Percentiles rank a stretch among this genome's conserved stretches.
Evolutionary conservation across 2,888 invertebrate genomes (phyloP).

Genomic region (Euplexia lucipara): DNA sequence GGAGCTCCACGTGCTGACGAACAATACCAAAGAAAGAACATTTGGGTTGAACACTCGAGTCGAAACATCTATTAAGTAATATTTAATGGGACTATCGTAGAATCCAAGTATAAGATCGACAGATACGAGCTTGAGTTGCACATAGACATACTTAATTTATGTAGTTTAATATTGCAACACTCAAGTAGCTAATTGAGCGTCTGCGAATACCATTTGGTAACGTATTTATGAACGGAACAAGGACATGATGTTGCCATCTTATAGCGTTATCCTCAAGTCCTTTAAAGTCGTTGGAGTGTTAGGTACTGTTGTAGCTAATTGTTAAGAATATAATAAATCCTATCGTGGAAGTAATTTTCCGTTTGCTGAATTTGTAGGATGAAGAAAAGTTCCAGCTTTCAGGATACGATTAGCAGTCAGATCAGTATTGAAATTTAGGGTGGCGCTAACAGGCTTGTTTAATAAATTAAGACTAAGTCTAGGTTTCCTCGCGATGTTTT

Average conservation of each 20-base stretch:
- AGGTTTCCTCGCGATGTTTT: too few relatives aligned
- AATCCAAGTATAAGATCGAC: background rate
- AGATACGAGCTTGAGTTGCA: constrained; percentile 6
- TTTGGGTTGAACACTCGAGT: too few relatives aligned
- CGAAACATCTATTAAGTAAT: background rate
- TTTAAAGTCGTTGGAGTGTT: background rate
- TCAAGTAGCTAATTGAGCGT: background rate
- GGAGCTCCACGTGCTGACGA: too few relatives aligned
- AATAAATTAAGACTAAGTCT: too few relatives aligned
- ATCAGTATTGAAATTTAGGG: too few relatives aligned
- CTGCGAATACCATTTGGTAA: constrained; percentile 14
- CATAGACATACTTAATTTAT: constrained; percentile 3
- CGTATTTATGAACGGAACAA: constrained; percentile 21
- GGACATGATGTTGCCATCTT: constrained; percentile 11
- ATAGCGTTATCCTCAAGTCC: background rate
- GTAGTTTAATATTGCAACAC: constrained; percentile 26
- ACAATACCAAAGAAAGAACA: too few relatives aligned
- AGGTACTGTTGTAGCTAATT: background rate
- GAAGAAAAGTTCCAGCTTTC: too few relatives aligned
- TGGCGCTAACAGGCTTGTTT: too few relatives aligned
- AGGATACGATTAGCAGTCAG: too few relatives aligned
- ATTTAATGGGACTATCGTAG: background rate
- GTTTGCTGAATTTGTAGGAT: background rate
- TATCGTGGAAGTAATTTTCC: background rate
- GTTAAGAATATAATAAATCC: background rate